phyloP scores from a whole-genome alignment of 2,113 vertebrate genomes.

The Zosterops borbonicus region DNA sequence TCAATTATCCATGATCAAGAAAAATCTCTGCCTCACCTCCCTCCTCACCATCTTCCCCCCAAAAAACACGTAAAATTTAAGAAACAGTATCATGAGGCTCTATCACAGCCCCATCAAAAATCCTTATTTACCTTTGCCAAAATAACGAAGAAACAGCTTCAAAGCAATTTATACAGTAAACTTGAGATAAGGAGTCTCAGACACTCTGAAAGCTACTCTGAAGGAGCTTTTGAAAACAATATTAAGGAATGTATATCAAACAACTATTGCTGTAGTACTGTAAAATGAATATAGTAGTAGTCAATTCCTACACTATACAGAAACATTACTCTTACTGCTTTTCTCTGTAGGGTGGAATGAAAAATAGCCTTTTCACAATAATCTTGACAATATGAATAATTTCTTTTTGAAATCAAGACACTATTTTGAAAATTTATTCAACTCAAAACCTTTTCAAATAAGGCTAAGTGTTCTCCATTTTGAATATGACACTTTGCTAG shows the following conservation, averaged over 20 bases:
- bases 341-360: background rate
- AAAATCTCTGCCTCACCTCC: background rate
- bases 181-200: background rate
- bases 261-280: background rate
- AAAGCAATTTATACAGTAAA: background rate
- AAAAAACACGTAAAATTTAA: background rate
- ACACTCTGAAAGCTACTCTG: background rate
- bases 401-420: background rate
- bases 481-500: background rate
- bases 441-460: background rate
- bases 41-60: background rate
- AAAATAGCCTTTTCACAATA: background rate
- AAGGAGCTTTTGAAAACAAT: background rate
- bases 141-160: background rate
- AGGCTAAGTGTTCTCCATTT: background rate
- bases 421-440: background rate
- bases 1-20: background rate
- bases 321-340: background rate
- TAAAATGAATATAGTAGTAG: background rate
- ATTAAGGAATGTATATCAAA: background rate
- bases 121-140: background rate
- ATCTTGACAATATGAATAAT: background rate
- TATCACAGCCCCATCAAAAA: background rate
- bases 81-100: background rate
- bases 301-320: background rate